Evolutionary conservation across 2,797 vertebrate genomes (phyloP), one percentile per base, ranked within the genome.

Genomic region (Yasuhikotakia modesta): DNA sequence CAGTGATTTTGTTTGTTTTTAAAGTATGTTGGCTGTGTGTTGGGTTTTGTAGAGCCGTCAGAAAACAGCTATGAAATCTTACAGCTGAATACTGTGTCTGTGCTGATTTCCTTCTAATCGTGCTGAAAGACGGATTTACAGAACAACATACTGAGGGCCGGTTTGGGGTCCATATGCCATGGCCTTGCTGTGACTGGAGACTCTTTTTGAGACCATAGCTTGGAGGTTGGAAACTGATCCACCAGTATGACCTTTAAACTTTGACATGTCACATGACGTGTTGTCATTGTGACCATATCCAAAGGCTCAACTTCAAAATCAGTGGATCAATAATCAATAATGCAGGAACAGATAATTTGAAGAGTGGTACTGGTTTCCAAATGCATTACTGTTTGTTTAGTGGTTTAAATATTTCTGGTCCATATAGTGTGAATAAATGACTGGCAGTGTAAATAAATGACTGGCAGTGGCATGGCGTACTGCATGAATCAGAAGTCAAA

Each of bases 321-420:
- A 64, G 58, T 50, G 66, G 52, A 71, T 79, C 81, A 53, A 55
- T 76, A 17, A 10, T 32, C 21, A 14, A 35, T 74, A 60, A 46
- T 70, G 11, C 48, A 52, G 66, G 70, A 30, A 5, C 32, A 30
- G 65, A n/a, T 69, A 21, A 11, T 39, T 22, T n/a, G 63, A 48
- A 61, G 50, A 61, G 13, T 72, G 11, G 27, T 64, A 73, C 64
- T 64, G 71, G 64, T 73, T 73, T n/a, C 17, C 17, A 35, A 48
- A 73, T 0, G 0, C 16, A 35, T 73, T 64, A 10, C n/a, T 52
- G 3, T 52, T 79, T 21, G 50, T 66, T 58, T 72, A 11, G 6
- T 58, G 19, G 3, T 6, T 46, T 72, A 45, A 65, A 65, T 45
- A 55, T 61, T 55, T 53, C 12, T 35, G 35, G 35, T 35, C 35